Conservation (phyloP, 2,113 vertebrate species). For the Neodon shergylaensis region DNA sequence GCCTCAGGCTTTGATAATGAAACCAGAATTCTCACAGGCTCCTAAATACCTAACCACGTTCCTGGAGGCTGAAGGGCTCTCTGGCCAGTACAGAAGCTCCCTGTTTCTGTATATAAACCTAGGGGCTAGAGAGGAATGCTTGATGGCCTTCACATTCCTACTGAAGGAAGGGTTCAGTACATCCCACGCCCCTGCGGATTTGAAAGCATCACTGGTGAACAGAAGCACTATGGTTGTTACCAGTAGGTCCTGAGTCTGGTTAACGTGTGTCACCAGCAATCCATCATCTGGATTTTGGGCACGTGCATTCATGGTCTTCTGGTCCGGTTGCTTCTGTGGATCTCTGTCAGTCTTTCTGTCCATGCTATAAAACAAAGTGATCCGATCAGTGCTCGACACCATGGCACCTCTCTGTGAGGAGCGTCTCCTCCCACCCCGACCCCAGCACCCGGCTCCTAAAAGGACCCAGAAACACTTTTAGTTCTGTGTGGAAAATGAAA, state of each 20-base stretch:
- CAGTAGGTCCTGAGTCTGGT: slow-evolving; percentile 82
- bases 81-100: neutral
- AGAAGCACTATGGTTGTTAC: slow-evolving; percentile 68
- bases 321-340: neutral
- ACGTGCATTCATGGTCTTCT: slow-evolving; percentile 10
- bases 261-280: slow-evolving; percentile 77
- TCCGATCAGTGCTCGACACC: neutral
- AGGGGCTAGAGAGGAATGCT: neutral
- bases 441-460: neutral
- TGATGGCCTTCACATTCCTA: neutral
- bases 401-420: neutral
- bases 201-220: neutral
- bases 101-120: slow-evolving; percentile 9
- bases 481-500: neutral
- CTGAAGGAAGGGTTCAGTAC: neutral
- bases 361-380: slow-evolving; percentile 76
- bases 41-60: neutral
- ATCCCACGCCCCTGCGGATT: neutral
- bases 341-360: neutral
- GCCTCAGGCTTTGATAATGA: neutral
- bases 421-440: neutral
- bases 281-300: slow-evolving; percentile 64
- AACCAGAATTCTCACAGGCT: neutral
- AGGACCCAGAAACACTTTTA: neutral
- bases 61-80: neutral